Evolutionary conservation across 2,113 vertebrate genomes (phyloP).

Genomic region (Axis porcinus): DNA sequence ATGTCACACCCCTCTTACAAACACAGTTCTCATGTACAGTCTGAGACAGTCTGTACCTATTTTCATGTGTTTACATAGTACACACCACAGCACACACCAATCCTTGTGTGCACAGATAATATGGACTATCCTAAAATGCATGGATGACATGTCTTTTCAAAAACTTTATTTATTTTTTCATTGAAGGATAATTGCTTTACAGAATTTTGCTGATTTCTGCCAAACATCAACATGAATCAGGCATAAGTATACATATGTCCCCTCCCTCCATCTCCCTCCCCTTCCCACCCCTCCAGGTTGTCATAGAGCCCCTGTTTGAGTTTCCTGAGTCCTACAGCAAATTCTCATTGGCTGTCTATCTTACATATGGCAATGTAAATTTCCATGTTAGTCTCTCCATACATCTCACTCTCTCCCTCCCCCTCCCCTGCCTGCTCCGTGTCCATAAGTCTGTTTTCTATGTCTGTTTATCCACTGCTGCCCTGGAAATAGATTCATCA

Average conservation of each 20-base stretch:
- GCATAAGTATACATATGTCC: not conserved
- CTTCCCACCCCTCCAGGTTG: not conserved
- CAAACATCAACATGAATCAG: not conserved
- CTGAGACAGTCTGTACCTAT: no score
- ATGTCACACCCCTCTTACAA: not conserved
- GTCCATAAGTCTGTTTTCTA: not conserved
- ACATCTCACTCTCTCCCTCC: not conserved
- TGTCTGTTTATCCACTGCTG: not conserved
- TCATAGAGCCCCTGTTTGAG: not conserved
- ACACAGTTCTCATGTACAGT: not conserved
- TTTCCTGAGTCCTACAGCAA: not conserved
- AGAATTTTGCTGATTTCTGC: not conserved
- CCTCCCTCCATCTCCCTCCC: not conserved
- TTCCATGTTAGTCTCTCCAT: not conserved
- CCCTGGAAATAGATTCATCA: not conserved
- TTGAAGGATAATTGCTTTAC: not conserved
- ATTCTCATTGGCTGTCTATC: not conserved
- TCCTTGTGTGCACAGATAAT: not conserved
- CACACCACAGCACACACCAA: not conserved
- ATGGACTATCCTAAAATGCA: not conserved
- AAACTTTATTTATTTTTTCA: not conserved
- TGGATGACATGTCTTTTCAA: not conserved
- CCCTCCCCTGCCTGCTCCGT: not conserved
- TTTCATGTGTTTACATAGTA: not conserved
- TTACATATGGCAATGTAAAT: not conserved